Percentiles rank a stretch among this genome's conserved stretches.
Conservation (phyloP, 2,888 invertebrate species). For the Dimorphilus gyrociliatus region DNA sequence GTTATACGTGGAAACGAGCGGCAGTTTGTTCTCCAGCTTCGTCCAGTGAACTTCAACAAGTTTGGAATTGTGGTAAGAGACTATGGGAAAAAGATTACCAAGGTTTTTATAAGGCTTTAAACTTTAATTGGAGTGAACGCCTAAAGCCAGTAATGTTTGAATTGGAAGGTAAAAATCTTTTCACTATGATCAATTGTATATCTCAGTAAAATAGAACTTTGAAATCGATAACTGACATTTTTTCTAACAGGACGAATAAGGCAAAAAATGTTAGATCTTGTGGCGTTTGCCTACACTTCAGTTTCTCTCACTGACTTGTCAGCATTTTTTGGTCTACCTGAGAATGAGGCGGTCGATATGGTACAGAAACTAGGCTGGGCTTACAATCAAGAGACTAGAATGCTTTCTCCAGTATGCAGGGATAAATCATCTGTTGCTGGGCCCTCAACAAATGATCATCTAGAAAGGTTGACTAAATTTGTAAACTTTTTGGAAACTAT, state of each 20-base stretch:
- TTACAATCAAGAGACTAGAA: no score
- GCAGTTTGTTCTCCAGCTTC: no score
- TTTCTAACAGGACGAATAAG: slow-evolving; percentile 31
- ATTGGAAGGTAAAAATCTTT: slow-evolving; percentile 50
- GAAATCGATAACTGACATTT: background rate
- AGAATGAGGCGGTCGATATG: slow-evolving; percentile 51
- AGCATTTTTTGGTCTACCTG: slow-evolving; percentile 56
- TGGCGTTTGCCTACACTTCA: slow-evolving; percentile 70
- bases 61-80: slow-evolving; percentile 67
- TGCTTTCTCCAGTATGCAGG: no score
- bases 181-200: background rate
- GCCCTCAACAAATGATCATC: no score
- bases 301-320: slow-evolving; percentile 60
- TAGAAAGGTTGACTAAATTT: no score
- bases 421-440: no score
- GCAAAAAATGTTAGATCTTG: slow-evolving; percentile 56
- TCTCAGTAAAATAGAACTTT: background rate
- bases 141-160: slow-evolving; percentile 62
- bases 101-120: slow-evolving; percentile 57
- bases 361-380: no score
- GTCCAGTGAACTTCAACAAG: slow-evolving; percentile 55
- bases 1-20: no score
- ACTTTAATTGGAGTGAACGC: slow-evolving; percentile 60
- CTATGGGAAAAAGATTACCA: slow-evolving; percentile 70
- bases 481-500: no score